Percentiles rank a stretch among this genome's conserved stretches.
phyloP scores from a whole-genome alignment of 2,888 invertebrate genomes.

The Ectobius pallidus region DNA sequence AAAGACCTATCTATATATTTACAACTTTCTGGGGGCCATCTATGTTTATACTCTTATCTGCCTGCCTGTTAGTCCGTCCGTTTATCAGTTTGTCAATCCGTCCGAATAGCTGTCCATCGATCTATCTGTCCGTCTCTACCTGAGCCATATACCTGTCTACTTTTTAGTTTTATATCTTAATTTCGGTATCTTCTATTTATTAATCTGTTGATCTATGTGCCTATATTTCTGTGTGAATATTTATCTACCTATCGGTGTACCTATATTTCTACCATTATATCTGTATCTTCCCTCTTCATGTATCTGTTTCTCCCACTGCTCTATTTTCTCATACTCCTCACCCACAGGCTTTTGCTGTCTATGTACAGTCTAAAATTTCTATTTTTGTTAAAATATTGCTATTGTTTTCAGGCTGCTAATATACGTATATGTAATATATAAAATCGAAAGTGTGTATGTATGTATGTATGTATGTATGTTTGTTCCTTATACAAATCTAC shows the following conservation, averaged over 20 bases:
- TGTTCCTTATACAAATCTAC: too few relatives aligned
- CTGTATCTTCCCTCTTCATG: not conserved
- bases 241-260: not conserved
- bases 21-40: too few relatives aligned
- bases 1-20: too few relatives aligned
- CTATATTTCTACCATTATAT: not conserved
- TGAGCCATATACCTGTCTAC: too few relatives aligned
- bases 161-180: too few relatives aligned
- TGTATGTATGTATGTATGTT: too few relatives aligned
- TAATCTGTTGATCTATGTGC: not conserved
- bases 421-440: not conserved
- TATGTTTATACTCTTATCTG: too few relatives aligned
- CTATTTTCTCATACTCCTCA: not conserved
- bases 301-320: not conserved
- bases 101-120: not conserved
- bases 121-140: not conserved
- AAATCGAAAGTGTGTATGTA: too few relatives aligned
- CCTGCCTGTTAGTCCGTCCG: too few relatives aligned
- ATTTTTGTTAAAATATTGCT: not conserved
- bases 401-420: not conserved
- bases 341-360: not conserved
- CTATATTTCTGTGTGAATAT: not conserved
- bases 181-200: too few relatives aligned
- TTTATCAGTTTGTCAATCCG: not conserved
- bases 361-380: not conserved